Evolutionary conservation across 1,140 invertebrate genomes (phyloP).

Genomic region (Leucophenga varia): DNA sequence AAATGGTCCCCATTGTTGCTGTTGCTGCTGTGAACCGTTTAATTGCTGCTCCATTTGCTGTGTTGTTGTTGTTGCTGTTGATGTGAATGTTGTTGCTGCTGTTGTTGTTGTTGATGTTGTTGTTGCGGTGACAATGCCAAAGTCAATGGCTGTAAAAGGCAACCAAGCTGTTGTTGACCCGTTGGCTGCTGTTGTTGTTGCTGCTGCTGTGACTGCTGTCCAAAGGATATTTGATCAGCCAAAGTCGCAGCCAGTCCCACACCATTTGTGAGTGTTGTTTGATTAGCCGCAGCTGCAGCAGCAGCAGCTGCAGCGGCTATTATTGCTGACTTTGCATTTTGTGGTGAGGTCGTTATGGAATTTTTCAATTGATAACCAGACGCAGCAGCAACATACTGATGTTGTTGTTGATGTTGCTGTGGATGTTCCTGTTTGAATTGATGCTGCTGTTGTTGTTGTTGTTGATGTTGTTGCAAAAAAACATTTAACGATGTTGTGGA

Average conservation of each 20-base stretch:
- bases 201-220: slow-evolving; percentile 55
- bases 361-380: slow-evolving; percentile 42
- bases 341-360: slow-evolving; percentile 45
- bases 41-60: slow-evolving; percentile 33
- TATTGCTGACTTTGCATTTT: slow-evolving; percentile 51
- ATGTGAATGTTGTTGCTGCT: slow-evolving; percentile 30
- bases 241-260: slow-evolving; percentile 15
- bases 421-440: slow-evolving; percentile 42
- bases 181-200: slow-evolving; percentile 50
- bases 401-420: slow-evolving; percentile 34
- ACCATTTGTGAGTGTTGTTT: slow-evolving; percentile 35
- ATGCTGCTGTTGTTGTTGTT: slow-evolving; percentile 35
- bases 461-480: slow-evolving; percentile 29
- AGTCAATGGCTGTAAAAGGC: slow-evolving; percentile 40
- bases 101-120: slow-evolving; percentile 38
- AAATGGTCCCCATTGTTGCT: slow-evolving; percentile 57
- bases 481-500: slow-evolving; percentile 22
- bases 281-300: slow-evolving; percentile 33
- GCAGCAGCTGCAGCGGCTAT: slow-evolving; percentile 23
- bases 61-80: slow-evolving; percentile 38
- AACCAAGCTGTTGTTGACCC: slow-evolving; percentile 32
- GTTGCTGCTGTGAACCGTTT: slow-evolving; percentile 52
- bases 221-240: slow-evolving; percentile 23
- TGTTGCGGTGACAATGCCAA: slow-evolving; percentile 48
- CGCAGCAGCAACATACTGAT: slow-evolving; percentile 34